phyloP scores from a whole-genome alignment of 1,140 invertebrate genomes.

The Lepidurus arcticus region DNA sequence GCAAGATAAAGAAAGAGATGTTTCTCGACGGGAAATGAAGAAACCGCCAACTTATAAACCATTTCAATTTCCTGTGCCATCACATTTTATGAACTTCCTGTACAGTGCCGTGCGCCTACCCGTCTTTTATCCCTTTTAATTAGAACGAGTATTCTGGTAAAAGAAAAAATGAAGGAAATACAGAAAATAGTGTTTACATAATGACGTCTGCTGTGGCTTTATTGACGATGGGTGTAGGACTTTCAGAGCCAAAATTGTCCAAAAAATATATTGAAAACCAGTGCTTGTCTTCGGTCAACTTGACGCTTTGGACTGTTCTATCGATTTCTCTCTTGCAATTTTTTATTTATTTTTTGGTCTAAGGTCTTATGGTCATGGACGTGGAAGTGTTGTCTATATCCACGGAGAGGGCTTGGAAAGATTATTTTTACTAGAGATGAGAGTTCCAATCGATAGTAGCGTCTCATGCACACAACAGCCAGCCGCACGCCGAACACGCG shows the following conservation, averaged over 20 bases:
- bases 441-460: neutral
- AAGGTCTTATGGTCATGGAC: neutral
- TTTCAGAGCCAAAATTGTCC: too few species aligned
- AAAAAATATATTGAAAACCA: too few species aligned
- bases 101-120: neutral
- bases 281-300: too few species aligned
- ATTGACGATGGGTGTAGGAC: too few species aligned
- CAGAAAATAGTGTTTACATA: too few species aligned
- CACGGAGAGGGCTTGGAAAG: neutral
- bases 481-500: neutral
- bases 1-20: neutral
- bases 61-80: constrained; percentile 11
- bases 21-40: neutral
- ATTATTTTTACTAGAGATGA: neutral
- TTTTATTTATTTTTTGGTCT: neutral
- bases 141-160: neutral
- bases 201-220: neutral
- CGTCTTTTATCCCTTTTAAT: constrained; percentile 11
- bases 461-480: neutral
- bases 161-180: neutral
- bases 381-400: neutral
- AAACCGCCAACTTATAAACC: neutral
- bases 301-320: neutral
- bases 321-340: neutral
- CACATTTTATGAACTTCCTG: neutral